Base-by-base conservation (phyloP, 2,113 vertebrate genomes). In the Semicossyphus pulcher region DNA sequence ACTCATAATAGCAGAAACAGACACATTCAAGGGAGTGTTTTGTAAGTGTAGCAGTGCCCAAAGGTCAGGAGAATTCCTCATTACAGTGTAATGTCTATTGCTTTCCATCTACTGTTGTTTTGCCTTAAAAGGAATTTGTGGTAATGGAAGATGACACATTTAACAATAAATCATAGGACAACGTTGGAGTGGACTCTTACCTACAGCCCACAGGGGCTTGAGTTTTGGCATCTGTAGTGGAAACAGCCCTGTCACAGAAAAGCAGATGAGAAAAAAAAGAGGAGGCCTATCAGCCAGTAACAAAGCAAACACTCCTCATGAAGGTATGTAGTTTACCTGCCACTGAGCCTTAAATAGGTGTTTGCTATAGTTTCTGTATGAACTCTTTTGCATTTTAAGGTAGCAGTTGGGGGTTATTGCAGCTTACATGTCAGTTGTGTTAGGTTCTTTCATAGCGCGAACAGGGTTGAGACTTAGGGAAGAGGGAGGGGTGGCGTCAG, bases 381-480 rank as follows among this genome's bases (percentile, higher is more conserved):
- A 83, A 78, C 89, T 78, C 77, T 11, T 69, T 23, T 53, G 32
- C 28, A 29, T 69, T 51, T 66, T 48, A 29, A 54, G 23, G 42
- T n/a, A 34, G 49, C 20, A 86, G 85, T 93, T 86, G 91, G 85
- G 5, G 89, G 92, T 93, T 94, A 86, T 94, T 71, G 48, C 21
- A 48, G 41, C 49, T 83, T 83, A 87, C 74, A 84, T 93, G 91
- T 95, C 94, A 93, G 94, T 95, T 93, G 93, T 47, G 52, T 64
- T 62, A 89, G 91, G 93, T 61, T 85, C 91, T 94, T 95, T 95
- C 93, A 93, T 92, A 92, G 89, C 42, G 72, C 92, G 92, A 94
- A 95, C 92, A 94, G 94, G 67, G 48, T 81, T 64, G 54, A 69
- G 66, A 69, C 32, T 60, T 64, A 21, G 15, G 31, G 47, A 6